Percentiles rank a stretch among this genome's conserved stretches.
Evolutionary conservation across 2,113 vertebrate species (phyloP).

Genomic region (Suricata suricatta): DNA sequence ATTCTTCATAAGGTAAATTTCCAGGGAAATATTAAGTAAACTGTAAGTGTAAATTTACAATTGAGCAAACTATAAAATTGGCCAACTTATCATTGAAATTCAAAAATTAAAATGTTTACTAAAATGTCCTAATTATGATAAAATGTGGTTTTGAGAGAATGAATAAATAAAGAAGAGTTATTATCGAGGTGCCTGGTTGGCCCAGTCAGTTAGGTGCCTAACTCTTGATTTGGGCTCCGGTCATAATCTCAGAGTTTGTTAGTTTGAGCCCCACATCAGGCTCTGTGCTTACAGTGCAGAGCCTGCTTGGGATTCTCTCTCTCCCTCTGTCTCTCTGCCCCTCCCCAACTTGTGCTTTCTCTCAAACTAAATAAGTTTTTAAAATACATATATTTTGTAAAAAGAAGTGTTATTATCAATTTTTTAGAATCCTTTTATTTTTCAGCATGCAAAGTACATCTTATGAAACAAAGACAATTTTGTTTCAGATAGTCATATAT

Average conservation of each 20-base stretch:
- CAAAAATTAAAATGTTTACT: slow-evolving; percentile 20
- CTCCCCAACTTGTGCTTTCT: no score
- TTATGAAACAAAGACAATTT: neutral
- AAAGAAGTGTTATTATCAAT: neutral
- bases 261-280: no score
- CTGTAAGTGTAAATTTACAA: slow-evolving; percentile 14
- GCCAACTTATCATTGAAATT: neutral
- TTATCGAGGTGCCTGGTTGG: neutral
- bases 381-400: no score
- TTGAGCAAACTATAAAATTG: neutral
- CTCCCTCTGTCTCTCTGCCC: no score
- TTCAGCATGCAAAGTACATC: neutral
- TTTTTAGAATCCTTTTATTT: neutral
- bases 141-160: neutral
- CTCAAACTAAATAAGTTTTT: no score
- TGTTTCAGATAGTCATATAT: neutral
- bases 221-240: no score
- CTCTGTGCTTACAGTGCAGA: no score
- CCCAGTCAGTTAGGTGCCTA: no score
- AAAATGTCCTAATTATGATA: neutral
- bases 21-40: neutral
- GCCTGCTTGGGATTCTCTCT: no score
- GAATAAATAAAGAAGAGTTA: neutral
- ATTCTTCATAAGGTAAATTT: slow-evolving; percentile 14
- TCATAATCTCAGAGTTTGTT: no score